Evolutionary conservation across 2,797 vertebrate genomes (phyloP).

Genomic region (Molossus molossus): DNA sequence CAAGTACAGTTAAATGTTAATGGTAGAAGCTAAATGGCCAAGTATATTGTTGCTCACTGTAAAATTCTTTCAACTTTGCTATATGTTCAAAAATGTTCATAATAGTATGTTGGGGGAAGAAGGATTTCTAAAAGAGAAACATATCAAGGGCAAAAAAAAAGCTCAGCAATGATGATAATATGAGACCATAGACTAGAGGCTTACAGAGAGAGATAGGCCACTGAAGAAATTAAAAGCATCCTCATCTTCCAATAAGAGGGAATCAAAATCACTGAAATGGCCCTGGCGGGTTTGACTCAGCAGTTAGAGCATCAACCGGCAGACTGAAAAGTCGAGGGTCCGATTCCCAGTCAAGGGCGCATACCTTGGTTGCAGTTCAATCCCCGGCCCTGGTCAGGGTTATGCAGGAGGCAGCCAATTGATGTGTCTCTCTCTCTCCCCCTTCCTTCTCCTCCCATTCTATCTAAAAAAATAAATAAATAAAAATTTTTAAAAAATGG

Average conservation of each 20-base stretch:
- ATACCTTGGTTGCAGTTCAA: too few relatives aligned
- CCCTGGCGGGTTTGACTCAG: not conserved
- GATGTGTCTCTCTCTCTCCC: too few relatives aligned
- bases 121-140: not conserved
- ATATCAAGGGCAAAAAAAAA: not conserved
- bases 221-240: constrained; percentile 14
- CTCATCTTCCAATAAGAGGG: not conserved
- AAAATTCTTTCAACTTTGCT: not conserved
- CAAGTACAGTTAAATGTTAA: constrained; percentile 1
- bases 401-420: too few relatives aligned
- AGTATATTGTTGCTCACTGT: not conserved
- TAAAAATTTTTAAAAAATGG: too few relatives aligned
- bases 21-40: not conserved
- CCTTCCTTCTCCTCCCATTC: too few relatives aligned
- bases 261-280: constrained; percentile 17
- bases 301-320: too few relatives aligned
- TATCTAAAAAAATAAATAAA: too few relatives aligned
- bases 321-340: too few relatives aligned
- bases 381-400: too few relatives aligned
- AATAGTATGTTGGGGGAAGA: not conserved
- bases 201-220: not conserved
- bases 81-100: not conserved
- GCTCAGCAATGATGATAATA: not conserved
- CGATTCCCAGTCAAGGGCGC: too few relatives aligned
- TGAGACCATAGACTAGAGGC: not conserved